A percentile compares a stretch with the other conserved stretches of the same genome.
Evolutionary conservation across 2,113 vertebrate species (phyloP).

Genomic region (Dipodomys stephensi): DNA sequence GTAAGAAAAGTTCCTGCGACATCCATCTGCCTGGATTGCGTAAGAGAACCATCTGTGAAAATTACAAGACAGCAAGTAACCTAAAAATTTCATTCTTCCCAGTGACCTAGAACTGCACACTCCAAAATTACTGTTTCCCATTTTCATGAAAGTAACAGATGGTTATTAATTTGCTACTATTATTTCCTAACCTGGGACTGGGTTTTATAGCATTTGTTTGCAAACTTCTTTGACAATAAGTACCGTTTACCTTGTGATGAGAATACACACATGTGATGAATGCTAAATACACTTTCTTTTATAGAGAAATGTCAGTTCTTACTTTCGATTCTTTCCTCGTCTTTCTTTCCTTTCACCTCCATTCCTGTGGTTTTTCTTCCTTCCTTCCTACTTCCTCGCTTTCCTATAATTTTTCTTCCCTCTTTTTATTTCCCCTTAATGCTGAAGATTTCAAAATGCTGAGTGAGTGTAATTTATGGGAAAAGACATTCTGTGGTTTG

Average conservation of each 20-base stretch:
- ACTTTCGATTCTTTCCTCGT: not conserved
- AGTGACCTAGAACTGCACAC: not conserved
- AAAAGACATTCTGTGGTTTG: not conserved
- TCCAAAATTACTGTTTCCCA: not conserved
- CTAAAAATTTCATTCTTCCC: not conserved
- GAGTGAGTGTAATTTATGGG: not conserved
- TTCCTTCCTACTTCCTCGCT: not conserved
- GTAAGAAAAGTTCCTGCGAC: not conserved
- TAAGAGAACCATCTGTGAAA: not conserved
- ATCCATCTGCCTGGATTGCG: not conserved
- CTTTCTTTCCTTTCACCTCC: not conserved
- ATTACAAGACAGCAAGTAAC: not conserved
- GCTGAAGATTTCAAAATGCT: not conserved
- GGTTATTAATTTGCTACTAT: constrained; percentile 30
- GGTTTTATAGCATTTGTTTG: constrained; percentile 7
- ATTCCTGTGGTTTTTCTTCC: too few species aligned
- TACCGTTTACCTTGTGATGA: not conserved
- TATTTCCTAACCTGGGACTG: not conserved
- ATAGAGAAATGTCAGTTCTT: not conserved
- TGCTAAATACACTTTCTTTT: not conserved
- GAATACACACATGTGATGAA: not conserved
- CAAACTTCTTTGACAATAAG: constrained; percentile 7
- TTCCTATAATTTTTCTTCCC: too few species aligned
- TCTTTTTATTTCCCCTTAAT: not conserved
- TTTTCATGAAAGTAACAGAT: constrained; percentile 49